Evolutionary conservation across 1,140 invertebrate species (phyloP), one percentile per base, ranked within the genome.

Genomic region (Heliconius nattereri): DNA sequence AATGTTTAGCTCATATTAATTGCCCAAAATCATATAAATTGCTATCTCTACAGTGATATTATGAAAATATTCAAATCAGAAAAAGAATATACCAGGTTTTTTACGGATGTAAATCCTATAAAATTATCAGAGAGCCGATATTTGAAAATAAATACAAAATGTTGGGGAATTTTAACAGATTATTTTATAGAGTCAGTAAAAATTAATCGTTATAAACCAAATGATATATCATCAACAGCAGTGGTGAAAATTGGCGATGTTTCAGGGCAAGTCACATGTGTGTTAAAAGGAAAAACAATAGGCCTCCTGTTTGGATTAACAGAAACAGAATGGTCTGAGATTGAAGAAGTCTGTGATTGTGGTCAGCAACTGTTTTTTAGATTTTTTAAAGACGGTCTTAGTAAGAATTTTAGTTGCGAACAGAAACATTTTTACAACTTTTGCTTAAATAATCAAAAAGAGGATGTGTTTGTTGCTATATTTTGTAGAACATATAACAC

Each of bases 111-210:
- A 40, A 35, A 77, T 52, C 90, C 92, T 11, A 86, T 85, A 52
- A 93, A 90, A 84, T 75, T 94, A 79, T 90, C 91, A 23, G 92
- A 93, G 84, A 81, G 85, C 71, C 79, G 81, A 70, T 75, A 78
- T 71, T 66, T 93, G 9, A 90, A 90, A 80, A 73, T 91, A 75
- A 74, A 89, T 54, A 70, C 84, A 45, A 81, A 87, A 83, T 76
- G 87, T 78, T 94, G 92, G 92, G 88, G 92, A 54, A 52, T 92
- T 72, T 76, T 93, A 78, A 87, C 87, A 9, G 89, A 93, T 76
- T 94, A 90, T 83, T 86, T 85, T 78, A 78, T 94, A 76, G 92
- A 94, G 82, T 94, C 93, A 8, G 91, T 94, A n/a, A 94, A 94
- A 83, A 89, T 93, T 23, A 88, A 87, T 71, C 81, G 81, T 45